These are phyloP conservation scores for Trichoplusia ni DNA, from an alignment of 1,140 invertebrate genomes.

Conservation along the genomic window DNA sequence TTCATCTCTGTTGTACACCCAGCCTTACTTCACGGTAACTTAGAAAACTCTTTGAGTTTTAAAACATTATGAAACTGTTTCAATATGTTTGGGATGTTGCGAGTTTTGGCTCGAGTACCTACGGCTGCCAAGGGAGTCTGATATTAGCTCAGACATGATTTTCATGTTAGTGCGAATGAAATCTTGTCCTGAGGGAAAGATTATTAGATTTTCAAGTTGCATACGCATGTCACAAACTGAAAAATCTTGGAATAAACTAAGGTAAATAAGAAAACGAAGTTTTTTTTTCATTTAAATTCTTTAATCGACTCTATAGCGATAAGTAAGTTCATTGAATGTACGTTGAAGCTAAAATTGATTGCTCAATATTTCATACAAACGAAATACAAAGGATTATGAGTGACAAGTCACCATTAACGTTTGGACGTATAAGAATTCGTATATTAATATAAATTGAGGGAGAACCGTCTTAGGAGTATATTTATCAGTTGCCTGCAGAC, in stretches of 20 bases:
- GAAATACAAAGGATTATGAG: neutral
- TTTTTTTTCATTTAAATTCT: too few species aligned
- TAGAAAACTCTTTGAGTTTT: constrained; percentile 3
- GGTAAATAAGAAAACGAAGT: neutral
- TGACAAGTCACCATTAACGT: constrained; percentile 18
- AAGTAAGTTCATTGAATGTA: too few species aligned
- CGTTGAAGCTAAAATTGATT: neutral
- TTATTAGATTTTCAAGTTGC: too few species aligned
- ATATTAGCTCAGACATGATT: too few species aligned
- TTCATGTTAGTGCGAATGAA: too few species aligned
- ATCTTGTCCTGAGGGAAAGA: too few species aligned
- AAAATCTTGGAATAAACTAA: too few species aligned
- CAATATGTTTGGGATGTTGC: neutral
- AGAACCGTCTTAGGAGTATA: constrained; percentile 49
- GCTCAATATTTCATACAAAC: neutral
- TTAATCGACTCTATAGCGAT: too few species aligned
- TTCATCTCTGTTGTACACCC: too few species aligned
- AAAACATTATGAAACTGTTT: constrained; percentile 8
- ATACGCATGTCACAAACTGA: too few species aligned
- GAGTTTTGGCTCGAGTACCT: too few species aligned
- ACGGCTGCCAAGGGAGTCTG: too few species aligned
- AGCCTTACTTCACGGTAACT: neutral
- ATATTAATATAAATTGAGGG: constrained; percentile 65
- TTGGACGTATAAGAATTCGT: neutral
- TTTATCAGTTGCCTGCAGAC: constrained; percentile 70